Percentiles rank a stretch among this genome's conserved stretches.
Evolutionary conservation across 1,140 invertebrate genomes (phyloP).

Genomic region (Cydia fagiglandana): DNA sequence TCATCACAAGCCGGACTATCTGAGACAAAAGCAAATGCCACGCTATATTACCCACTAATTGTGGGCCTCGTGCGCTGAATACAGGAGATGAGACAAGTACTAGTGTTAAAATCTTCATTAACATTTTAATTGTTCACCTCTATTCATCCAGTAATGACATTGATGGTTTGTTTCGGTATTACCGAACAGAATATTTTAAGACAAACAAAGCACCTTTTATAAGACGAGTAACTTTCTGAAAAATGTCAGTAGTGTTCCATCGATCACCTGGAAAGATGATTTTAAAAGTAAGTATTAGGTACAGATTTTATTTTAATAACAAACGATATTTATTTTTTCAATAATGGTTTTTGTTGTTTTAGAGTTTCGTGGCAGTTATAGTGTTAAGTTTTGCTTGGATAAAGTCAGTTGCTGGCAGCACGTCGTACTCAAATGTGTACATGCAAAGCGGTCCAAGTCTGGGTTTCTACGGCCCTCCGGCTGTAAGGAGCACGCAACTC

Average conservation of each 20-base stretch:
- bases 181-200: slow-evolving; percentile 70
- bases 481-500: slow-evolving; percentile 38
- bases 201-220: slow-evolving; percentile 68
- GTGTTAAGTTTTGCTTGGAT: slow-evolving; percentile 41
- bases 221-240: slow-evolving; percentile 59
- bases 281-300: slow-evolving; percentile 66
- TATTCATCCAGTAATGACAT: slow-evolving; percentile 73
- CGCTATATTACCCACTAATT: slow-evolving; percentile 58
- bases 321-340: slow-evolving; percentile 25
- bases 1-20: slow-evolving; percentile 49
- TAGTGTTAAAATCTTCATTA: slow-evolving; percentile 67
- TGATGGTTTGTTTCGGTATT: slow-evolving; percentile 77
- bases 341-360: slow-evolving; percentile 45
- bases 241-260: slow-evolving; percentile 70
- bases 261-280: slow-evolving; percentile 69
- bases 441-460: slow-evolving; percentile 54
- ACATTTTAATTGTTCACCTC: slow-evolving; percentile 73
- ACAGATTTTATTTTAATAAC: slow-evolving; percentile 11
- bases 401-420: slow-evolving; percentile 43
- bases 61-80: slow-evolving; percentile 65
- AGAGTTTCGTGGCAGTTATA: slow-evolving; percentile 42
- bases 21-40: slow-evolving; percentile 58
- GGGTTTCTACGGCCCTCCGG: slow-evolving; percentile 50
- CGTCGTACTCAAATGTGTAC: slow-evolving; percentile 61
- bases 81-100: slow-evolving; percentile 53